phyloP scores from a whole-genome alignment of 2,888 invertebrate genomes.

The Pediacus dermestoides region DNA sequence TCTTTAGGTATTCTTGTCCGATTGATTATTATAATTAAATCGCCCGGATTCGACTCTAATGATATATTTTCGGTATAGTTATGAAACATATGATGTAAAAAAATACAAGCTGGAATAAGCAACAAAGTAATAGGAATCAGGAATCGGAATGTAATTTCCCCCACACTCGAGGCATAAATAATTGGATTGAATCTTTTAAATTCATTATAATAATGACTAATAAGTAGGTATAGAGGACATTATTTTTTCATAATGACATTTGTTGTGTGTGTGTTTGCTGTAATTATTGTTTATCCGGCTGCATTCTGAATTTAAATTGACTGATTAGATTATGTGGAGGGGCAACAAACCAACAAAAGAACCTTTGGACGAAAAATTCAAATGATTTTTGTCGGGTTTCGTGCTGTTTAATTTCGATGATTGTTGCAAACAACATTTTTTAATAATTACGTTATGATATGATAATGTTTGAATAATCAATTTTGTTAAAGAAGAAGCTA shows the following conservation, averaged over 20 bases:
- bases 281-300: conserved; percentile 33
- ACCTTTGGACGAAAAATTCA: neutral
- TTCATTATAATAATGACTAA: conserved; percentile 42
- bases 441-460: too few species aligned
- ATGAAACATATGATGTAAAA: conserved; percentile 21
- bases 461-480: too few species aligned
- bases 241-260: conserved; percentile 40
- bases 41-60: conserved; percentile 16
- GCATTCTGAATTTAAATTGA: conserved; percentile 30
- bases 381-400: too few species aligned
- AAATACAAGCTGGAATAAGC: too few species aligned
- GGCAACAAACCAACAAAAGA: conserved; percentile 9
- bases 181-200: conserved; percentile 35
- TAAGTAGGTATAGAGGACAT: conserved; percentile 36
- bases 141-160: conserved; percentile 33
- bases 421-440: too few species aligned
- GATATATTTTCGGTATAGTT: conserved; percentile 20
- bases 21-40: conserved; percentile 20
- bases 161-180: too few species aligned
- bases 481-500: too few species aligned
- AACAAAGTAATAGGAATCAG: conserved; percentile 19
- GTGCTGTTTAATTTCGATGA: too few species aligned
- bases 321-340: conserved; percentile 28
- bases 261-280: conserved; percentile 32
- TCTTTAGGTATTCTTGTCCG: conserved; percentile 3